A percentile compares a stretch with the other conserved stretches of the same genome.
Conservation (phyloP, 2,888 invertebrate genomes). For the Acanthosepion pharaonis region DNA sequence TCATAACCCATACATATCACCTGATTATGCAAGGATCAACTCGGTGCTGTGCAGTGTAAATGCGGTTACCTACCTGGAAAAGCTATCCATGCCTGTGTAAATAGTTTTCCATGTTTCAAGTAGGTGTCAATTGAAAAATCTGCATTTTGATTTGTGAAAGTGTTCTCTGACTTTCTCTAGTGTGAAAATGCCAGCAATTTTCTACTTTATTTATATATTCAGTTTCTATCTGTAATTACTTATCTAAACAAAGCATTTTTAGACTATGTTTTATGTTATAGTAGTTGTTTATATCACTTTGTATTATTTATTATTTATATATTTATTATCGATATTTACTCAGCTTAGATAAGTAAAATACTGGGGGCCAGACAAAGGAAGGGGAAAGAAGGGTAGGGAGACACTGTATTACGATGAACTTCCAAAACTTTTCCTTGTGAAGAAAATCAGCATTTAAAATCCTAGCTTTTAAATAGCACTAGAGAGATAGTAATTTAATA, state of each 20-base stretch:
- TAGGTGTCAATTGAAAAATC: slow-evolving; percentile 33
- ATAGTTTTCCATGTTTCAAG: slow-evolving; percentile 33
- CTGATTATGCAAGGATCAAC: slow-evolving; percentile 22
- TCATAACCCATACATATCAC: slow-evolving; percentile 33
- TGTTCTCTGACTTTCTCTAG: neutral
- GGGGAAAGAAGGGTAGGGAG: neutral
- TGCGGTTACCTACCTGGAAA: slow-evolving; percentile 33
- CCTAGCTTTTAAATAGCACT: neutral
- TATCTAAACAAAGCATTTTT: neutral
- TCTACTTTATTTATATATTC: neutral
- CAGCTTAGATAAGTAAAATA: neutral
- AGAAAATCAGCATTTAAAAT: neutral
- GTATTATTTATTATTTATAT: slow-evolving; percentile 16
- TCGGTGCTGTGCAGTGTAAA: neutral
- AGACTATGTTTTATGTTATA: neutral
- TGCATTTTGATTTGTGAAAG: neutral
- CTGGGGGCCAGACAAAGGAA: neutral
- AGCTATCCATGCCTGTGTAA: slow-evolving; percentile 9
- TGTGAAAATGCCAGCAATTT: neutral
- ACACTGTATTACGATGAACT: neutral
- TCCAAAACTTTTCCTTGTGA: neutral
- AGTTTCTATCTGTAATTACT: neutral
- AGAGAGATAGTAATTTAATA: no score
- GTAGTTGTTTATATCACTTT: neutral
- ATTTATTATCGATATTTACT: neutral